Evolutionary conservation across 2,888 invertebrate genomes (phyloP), one percentile per base, ranked within the genome.

Genomic region (Lepetodrilus schrolli): DNA sequence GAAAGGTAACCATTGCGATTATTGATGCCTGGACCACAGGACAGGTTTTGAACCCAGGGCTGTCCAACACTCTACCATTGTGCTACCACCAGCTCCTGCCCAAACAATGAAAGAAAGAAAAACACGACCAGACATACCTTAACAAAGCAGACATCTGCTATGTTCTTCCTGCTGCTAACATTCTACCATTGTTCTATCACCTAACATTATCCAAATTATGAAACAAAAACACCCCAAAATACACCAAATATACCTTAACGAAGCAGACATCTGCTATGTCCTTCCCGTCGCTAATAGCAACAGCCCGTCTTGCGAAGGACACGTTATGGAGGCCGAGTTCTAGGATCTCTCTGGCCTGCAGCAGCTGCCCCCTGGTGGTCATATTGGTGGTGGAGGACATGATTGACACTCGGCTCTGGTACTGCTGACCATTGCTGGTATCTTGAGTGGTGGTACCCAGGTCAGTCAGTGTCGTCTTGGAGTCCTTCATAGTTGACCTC

Each of bases 81-180:
- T n/a, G n/a, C n/a, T n/a, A n/a, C n/a, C n/a, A n/a, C n/a, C n/a
- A n/a, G n/a, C n/a, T n/a, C n/a, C n/a, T n/a, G n/a, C n/a, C n/a
- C n/a, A n/a, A n/a, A n/a, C n/a, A n/a, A 65, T 23, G 13, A 36
- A 7, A 34, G n/a, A n/a, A n/a, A n/a, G 1, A 65, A 34, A 2
- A 13, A 34, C n/a, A n/a, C 13, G 2, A 10, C 10, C 0, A 70
- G 23, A 0, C 75, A 47, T 65, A 90, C 90, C 87, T 90, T 89
- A 30, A 85, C 86, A 88, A 89, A 90, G 66, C 83, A 79, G 65
- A 90, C 82, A 78, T 90, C 90, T 30, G 89, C 89, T 47, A 90
- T 87, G 21, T 83, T 81, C 58, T 83, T 84, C 30, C 88, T 88
- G 78, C 89, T 89, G 70, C n/a, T n/a, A n/a, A n/a, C n/a, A n/a